Base-by-base conservation (phyloP, 2,888 invertebrate species). In the Prenolepis imparis region DNA sequence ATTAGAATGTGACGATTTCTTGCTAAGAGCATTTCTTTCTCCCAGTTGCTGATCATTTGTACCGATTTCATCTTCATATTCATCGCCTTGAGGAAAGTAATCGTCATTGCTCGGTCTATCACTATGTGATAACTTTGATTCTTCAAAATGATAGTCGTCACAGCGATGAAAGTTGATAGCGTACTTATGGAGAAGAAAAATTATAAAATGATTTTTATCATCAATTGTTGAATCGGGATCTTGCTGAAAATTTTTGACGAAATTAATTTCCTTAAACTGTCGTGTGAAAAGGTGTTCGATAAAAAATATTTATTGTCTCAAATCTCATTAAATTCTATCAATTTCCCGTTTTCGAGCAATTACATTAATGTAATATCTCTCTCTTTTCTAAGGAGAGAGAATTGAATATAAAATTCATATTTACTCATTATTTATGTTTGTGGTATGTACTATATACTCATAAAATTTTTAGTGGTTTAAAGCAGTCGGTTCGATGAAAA, bases 21-120 rank as follows among this genome's bases (percentile, higher is more conserved):
- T 41, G 11, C n/a, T 41, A 12, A 39, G 39, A 0, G 3, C 12
- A 21, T 15, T 59, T 55, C 52, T 86, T 52, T n/a, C 52, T 8
- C 9, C 28, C 15, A 77, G 36, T n/a, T 87, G 88, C 2, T 68
- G 83, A 3, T 89, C 85, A 8, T 90, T 90, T n/a, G 36, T 68
- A 15, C 91, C 91, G 21, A 92, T 89, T 57, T 92, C 92, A 0
- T 93, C 91, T 59, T 93, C 93, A 87, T 90, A 93, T 15, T 93
- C 93, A 1, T 92, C 92, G 44, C 93, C 93, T 84, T 91, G 89
- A 8, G 93, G 93, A 28, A 91, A 93, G 82, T 92, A 93, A 85
- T 94, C 93, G 84, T 93, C 93, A 85, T 91, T 93, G 52, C 88
- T 78, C 12, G 61, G 64, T 67, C 91, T 84, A 73, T 90, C 88